phyloP scores from a whole-genome alignment of 2,888 invertebrate genomes.

The Erynnis tages region DNA sequence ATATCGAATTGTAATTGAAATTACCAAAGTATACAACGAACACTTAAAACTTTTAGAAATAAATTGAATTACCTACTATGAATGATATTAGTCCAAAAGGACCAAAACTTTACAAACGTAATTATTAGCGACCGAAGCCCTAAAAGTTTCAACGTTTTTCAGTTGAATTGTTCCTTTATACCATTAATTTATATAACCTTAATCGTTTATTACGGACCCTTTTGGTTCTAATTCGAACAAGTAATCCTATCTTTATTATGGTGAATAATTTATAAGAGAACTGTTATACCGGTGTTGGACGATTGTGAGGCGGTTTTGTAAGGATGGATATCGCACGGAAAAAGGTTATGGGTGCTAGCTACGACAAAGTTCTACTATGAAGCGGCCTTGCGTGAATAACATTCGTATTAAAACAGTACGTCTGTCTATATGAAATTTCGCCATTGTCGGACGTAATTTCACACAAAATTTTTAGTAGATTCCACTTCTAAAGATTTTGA shows the following conservation, averaged over 20 bases:
- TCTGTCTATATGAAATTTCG: no score
- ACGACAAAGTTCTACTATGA: no score
- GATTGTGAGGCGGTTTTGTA: no score
- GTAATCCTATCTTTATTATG: not conserved
- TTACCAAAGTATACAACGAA: not conserved
- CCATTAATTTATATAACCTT: slow-evolving; percentile 1
- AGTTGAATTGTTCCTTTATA: not conserved
- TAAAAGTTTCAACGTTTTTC: slow-evolving; percentile 1
- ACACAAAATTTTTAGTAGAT: no score
- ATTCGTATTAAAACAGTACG: no score
- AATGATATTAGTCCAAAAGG: not conserved
- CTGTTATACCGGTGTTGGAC: no score
- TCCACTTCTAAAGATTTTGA: no score
- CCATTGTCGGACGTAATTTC: no score
- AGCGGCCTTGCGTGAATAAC: no score
- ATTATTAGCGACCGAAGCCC: not conserved
- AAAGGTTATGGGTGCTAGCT: no score
- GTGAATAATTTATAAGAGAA: not conserved
- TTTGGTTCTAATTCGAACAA: not conserved
- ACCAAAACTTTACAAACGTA: not conserved
- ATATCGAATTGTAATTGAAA: no score
- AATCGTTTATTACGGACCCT: not conserved
- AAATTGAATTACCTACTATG: not conserved
- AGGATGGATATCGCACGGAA: no score
- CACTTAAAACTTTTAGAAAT: not conserved